A percentile compares a stretch with the other conserved stretches of the same genome.
phyloP scores from a whole-genome alignment of 2,113 vertebrate species.

The Trochalopteron elliotii region DNA sequence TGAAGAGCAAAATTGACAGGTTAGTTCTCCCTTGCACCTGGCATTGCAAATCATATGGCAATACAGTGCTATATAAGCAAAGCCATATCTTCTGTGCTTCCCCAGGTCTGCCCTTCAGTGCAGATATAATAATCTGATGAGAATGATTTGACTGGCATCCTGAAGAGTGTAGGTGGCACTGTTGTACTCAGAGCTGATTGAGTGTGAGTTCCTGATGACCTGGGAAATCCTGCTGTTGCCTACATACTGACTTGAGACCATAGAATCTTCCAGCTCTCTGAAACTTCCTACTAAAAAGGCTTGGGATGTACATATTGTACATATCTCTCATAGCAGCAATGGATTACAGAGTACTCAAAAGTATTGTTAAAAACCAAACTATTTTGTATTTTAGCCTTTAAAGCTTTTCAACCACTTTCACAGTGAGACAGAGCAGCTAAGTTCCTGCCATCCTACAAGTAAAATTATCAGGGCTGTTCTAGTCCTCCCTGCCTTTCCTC shows the following conservation, averaged over 20 bases:
- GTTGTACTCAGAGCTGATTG: background rate
- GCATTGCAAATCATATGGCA: background rate
- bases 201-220: background rate
- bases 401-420: background rate
- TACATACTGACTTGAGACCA: background rate
- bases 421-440: background rate
- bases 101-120: fast-evolving
- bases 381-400: background rate
- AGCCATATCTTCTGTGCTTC: background rate
- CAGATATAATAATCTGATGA: background rate
- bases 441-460: background rate
- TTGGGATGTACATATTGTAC: background rate
- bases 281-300: background rate
- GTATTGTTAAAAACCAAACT: background rate
- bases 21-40: background rate
- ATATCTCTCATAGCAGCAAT: background rate
- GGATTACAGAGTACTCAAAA: background rate
- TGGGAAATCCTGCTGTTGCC: background rate
- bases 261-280: background rate
- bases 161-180: background rate
- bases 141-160: background rate
- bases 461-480: background rate
- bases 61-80: background rate
- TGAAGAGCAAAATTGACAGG: background rate
- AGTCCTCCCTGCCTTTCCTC: background rate